These are phyloP conservation scores for Drosophila subobscura DNA, from an alignment of 1,140 invertebrate species.

Conservation along the genomic window DNA sequence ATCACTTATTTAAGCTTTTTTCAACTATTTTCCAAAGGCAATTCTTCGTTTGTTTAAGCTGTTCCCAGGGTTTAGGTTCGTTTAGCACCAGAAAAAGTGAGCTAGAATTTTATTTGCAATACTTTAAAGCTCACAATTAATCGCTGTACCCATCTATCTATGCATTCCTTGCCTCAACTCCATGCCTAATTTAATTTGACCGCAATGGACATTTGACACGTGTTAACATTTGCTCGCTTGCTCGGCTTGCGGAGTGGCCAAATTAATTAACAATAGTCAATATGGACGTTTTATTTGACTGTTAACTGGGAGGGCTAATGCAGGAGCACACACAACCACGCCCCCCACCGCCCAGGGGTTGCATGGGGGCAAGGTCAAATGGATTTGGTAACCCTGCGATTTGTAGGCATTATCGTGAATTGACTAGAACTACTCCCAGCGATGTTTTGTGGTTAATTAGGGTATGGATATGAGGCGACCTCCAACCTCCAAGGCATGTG, in stretches of 20 bases:
- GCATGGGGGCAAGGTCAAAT: conserved; percentile 36
- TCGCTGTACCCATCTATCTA: too few relatives aligned
- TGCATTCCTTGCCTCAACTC: background rate
- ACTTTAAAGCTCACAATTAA: too few relatives aligned
- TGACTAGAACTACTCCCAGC: conserved; percentile 28
- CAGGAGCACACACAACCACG: conserved; percentile 19
- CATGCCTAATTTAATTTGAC: conserved; percentile 42
- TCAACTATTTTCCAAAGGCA: too few relatives aligned
- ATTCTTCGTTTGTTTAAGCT: too few relatives aligned
- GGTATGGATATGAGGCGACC: conserved; percentile 52
- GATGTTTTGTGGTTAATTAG: conserved; percentile 65
- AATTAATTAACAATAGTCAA: conserved; percentile 66
- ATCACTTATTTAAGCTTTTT: too few relatives aligned
- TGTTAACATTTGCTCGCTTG: conserved; percentile 21
- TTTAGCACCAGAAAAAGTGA: too few relatives aligned
- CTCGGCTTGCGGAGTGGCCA: background rate
- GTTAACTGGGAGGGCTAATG: conserved; percentile 28
- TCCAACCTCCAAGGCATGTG: conserved; percentile 27
- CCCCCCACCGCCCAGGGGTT: background rate
- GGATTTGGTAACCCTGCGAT: conserved; percentile 8
- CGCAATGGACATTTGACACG: conserved; percentile 27
- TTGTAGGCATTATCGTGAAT: conserved; percentile 31
- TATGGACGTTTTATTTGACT: conserved; percentile 45
- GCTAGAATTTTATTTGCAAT: too few relatives aligned
- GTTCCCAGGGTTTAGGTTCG: too few relatives aligned